A percentile compares a stretch with the other conserved stretches of the same genome.
phyloP scores from a whole-genome alignment of 2,888 invertebrate species.

The Neria commutata region DNA sequence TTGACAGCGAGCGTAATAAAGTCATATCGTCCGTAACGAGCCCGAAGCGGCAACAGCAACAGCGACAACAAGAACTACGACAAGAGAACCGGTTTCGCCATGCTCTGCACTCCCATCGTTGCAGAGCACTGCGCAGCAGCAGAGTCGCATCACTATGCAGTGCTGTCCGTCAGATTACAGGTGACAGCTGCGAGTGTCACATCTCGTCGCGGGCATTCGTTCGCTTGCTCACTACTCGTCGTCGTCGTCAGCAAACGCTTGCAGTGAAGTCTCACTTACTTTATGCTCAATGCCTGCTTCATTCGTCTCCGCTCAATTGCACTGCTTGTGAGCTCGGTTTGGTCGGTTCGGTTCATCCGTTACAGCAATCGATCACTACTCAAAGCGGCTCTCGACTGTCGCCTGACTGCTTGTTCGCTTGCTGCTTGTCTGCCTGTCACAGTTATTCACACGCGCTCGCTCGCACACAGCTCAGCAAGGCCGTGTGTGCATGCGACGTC shows the following conservation, averaged over 20 bases:
- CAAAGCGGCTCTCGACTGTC: no score
- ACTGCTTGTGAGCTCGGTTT: constrained; percentile 1
- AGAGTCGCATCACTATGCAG: not conserved
- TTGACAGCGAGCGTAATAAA: constrained; percentile 52
- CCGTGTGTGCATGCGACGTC: constrained; percentile 4
- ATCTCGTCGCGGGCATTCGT: constrained; percentile 18
- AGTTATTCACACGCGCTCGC: constrained; percentile 26
- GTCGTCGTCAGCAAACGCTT: no score
- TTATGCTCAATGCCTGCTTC: no score
- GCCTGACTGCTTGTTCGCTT: no score
- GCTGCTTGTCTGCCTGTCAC: constrained; percentile 12
- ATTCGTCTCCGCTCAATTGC: not conserved
- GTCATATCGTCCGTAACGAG: constrained; percentile 54
- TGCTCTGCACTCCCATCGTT: constrained; percentile 21
- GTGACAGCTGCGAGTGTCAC: constrained; percentile 62
- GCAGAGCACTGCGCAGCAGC: constrained; percentile 17
- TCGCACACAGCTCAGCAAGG: constrained; percentile 11
- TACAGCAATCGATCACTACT: constrained; percentile 28
- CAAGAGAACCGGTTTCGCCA: constrained; percentile 43
- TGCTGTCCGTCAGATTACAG: constrained; percentile 60
- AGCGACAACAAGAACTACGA: constrained; percentile 4
- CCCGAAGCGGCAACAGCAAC: constrained; percentile 18
- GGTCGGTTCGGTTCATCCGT: constrained; percentile 26
- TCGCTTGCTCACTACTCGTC: not conserved
- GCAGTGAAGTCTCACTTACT: no score